Percentiles rank a stretch among this genome's conserved stretches.
Conservation (phyloP, 1,140 invertebrate genomes). For the Papilio machaon region DNA sequence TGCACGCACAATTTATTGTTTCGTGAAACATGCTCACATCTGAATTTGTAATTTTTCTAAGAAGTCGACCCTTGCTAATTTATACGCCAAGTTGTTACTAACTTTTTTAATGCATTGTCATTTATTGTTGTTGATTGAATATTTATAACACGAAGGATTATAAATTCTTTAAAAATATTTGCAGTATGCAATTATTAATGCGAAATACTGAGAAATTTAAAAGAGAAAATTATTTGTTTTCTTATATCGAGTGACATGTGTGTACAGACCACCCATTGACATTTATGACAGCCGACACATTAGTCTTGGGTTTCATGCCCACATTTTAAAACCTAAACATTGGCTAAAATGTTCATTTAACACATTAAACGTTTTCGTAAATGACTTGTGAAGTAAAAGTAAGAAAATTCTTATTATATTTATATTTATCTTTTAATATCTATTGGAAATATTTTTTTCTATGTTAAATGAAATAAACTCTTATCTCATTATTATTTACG, state of each 20-base stretch:
- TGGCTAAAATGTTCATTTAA: not conserved
- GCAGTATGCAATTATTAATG: slow-evolving; percentile 1
- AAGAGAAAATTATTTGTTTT: slow-evolving; percentile 14
- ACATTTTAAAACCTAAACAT: not conserved
- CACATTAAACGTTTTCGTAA: not conserved
- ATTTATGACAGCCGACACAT: slow-evolving; percentile 24
- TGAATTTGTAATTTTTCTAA: slow-evolving; percentile 3
- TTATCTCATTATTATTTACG: no score
- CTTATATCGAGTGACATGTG: slow-evolving; percentile 8
- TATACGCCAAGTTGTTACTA: not conserved
- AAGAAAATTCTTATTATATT: not conserved
- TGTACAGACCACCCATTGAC: slow-evolving; percentile 10
- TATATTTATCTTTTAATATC: no score
- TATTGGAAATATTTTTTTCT: no score
- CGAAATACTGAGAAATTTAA: slow-evolving; percentile 8
- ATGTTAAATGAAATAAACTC: no score
- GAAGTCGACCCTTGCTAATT: not conserved
- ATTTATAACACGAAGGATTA: not conserved
- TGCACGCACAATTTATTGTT: not conserved
- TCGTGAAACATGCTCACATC: not conserved
- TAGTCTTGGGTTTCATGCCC: slow-evolving; percentile 8
- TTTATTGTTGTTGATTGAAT: not conserved
- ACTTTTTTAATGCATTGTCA: not conserved
- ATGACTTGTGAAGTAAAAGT: not conserved
- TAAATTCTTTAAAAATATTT: not conserved